These are phyloP conservation scores for Cnemophilus loriae DNA, from an alignment of 2,113 vertebrate genomes.

Conservation along the genomic window DNA sequence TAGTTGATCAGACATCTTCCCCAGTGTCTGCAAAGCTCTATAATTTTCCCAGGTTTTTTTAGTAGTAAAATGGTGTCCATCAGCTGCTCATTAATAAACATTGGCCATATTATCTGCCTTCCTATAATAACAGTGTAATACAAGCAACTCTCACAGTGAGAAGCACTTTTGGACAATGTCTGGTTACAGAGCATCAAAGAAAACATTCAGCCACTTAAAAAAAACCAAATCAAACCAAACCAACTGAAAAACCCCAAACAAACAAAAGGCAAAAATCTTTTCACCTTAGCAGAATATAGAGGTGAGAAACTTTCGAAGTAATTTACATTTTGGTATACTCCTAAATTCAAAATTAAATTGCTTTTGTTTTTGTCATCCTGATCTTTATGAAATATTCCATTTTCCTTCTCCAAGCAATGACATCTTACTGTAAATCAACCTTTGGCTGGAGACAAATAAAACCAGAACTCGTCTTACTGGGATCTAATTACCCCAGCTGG, in stretches of 20 bases:
- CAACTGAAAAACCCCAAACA: fast-evolving
- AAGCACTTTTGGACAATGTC: neutral
- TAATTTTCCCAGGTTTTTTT: neutral
- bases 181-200: neutral
- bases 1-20: neutral
- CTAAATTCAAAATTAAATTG: conserved; percentile 65
- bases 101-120: neutral
- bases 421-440: conserved; percentile 56
- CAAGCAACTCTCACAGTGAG: neutral
- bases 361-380: conserved; percentile 47
- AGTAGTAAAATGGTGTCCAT: neutral
- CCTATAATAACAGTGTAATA: neutral
- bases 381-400: conserved; percentile 69
- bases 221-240: neutral
- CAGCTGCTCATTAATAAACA: neutral
- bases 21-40: neutral
- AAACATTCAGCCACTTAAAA: neutral
- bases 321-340: conserved; percentile 62
- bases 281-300: conserved; percentile 54
- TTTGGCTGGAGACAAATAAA: conserved; percentile 32
- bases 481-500: conserved; percentile 74
- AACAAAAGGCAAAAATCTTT: neutral
- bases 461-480: conserved; percentile 59
- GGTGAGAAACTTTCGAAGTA: conserved; percentile 56
- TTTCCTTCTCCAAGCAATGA: conserved; percentile 59